phyloP scores from a whole-genome alignment of 2,888 invertebrate species.

The Drosophila kanekoi region DNA sequence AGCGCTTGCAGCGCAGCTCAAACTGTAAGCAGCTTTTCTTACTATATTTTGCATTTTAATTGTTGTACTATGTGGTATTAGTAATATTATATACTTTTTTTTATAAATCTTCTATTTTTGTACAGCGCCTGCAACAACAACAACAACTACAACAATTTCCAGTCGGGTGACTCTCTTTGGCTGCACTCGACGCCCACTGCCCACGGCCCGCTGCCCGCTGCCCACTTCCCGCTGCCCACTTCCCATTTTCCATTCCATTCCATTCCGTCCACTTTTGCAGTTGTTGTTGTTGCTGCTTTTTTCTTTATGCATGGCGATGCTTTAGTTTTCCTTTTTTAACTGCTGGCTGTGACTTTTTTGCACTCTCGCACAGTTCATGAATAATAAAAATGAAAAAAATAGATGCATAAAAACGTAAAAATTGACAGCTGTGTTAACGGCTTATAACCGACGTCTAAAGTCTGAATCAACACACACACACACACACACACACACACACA shows the following conservation, averaged over 20 bases:
- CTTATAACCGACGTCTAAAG: slow-evolving; percentile 17
- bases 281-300: slow-evolving; percentile 12
- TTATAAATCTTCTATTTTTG: slow-evolving; percentile 4
- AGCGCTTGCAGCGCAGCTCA: slow-evolving; percentile 20
- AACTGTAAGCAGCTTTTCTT: slow-evolving; percentile 41
- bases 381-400: slow-evolving; percentile 11
- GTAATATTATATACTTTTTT: neutral
- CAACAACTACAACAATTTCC: slow-evolving; percentile 44
- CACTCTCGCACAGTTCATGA: slow-evolving; percentile 24
- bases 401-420: slow-evolving; percentile 19
- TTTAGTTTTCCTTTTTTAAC: slow-evolving; percentile 31
- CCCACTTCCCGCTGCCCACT: slow-evolving; percentile 17
- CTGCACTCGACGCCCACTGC: slow-evolving; percentile 38
- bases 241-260: slow-evolving; percentile 11
- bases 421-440: slow-evolving; percentile 30
- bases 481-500: slow-evolving; percentile 12
- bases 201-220: slow-evolving; percentile 21
- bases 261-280: slow-evolving; percentile 7
- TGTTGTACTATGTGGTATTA: neutral
- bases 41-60: slow-evolving; percentile 4
- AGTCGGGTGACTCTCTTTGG: slow-evolving; percentile 63
- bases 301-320: slow-evolving; percentile 21
- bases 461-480: slow-evolving; percentile 17
- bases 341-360: slow-evolving; percentile 23
- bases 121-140: slow-evolving; percentile 7